Base-by-base conservation (phyloP, 2,888 invertebrate species). In the Sarcophaga subvicina region DNA sequence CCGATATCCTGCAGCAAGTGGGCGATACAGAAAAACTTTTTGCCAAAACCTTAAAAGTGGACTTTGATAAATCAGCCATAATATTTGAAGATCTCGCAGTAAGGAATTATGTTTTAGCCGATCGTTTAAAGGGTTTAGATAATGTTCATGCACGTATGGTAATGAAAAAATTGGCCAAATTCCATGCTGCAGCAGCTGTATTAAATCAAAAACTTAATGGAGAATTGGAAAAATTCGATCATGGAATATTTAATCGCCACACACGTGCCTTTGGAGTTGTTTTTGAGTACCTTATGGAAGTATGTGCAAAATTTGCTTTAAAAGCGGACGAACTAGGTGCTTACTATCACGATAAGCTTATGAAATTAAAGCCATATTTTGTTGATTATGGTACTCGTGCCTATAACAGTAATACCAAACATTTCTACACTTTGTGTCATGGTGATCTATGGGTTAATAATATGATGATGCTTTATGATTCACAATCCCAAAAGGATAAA, bases 181-280 rank as follows among this genome's bases (percentile, higher is more conserved):
- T 94, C 90, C 95, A 95, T 89, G 94, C 94, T 0, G 90, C 94
- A 0, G 94, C 94, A 1, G 92, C 94, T 0, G 94, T 93, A 6
- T 89, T 93, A 62, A 94, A 94, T 80, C 90, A 92, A 22, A 93
- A 90, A 0, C 88, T 90, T 20, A 90, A 91, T 0, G 91, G 90
- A 0, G 62, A 85, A 0, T 88, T 89, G 60, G 78, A 90, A 3
- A 83, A 89, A 12, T 90, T 91, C 49, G 90, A 93, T 87, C 90
- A 90, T 20, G 93, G 93, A 1, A 88, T 93, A 27, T 91, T 91
- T 47, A 93, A 93, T 89, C 89, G 91, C 0, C 89, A 92, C 80
- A 90, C 92, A 0, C 84, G 88, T 0, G 90, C 81, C 0, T 91
- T 92, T 73, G 76, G 80, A 1, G 89, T 90, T 0, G 88, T 91